phyloP scores from a whole-genome alignment of 2,888 invertebrate species.

The Caenorhabditis drosophilae region DNA sequence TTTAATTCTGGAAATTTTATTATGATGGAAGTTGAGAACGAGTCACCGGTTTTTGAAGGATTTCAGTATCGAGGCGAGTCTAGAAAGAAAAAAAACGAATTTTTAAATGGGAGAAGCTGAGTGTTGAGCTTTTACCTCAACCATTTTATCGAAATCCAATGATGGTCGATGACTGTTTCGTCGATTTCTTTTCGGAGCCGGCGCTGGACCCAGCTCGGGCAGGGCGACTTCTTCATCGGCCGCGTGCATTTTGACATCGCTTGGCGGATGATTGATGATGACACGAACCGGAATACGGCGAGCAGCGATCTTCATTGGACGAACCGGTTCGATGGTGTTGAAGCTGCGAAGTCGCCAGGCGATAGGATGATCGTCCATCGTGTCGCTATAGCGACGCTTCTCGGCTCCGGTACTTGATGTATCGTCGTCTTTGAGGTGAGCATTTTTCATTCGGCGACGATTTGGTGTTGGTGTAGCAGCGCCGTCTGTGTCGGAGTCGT shows the following conservation, averaged over 20 bases:
- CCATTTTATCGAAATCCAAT: conserved; percentile 52
- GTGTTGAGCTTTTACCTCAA: conserved; percentile 30
- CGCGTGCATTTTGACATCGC: not conserved
- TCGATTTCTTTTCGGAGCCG: conserved; percentile 34
- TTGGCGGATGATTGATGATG: conserved; percentile 27
- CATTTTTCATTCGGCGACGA: conserved; percentile 20
- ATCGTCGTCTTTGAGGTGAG: conserved; percentile 10
- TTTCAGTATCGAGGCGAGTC: conserved; percentile 22
- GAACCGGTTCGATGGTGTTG: conserved; percentile 14
- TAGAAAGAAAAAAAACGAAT: conserved; percentile 4
- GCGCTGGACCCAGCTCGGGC: conserved; percentile 17
- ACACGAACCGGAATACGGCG: conserved; percentile 28
- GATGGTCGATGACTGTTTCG: conserved; percentile 39
- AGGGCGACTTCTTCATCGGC: conserved; percentile 11
- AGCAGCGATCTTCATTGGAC: conserved; percentile 34
- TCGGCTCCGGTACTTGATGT: conserved; percentile 12
- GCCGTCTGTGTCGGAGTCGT: conserved; percentile 35
- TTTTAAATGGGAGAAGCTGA: not conserved
- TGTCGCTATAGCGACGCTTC: conserved; percentile 24
- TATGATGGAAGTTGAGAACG: conserved; percentile 10
- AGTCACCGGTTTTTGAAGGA: conserved; percentile 15
- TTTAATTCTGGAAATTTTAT: too few relatives aligned
- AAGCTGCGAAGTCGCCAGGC: conserved; percentile 34
- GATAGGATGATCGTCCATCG: conserved; percentile 35
- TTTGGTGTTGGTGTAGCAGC: conserved; percentile 25